Evolutionary conservation across 2,797 vertebrate species (phyloP).

Genomic region (Sebastes reedi): DNA sequence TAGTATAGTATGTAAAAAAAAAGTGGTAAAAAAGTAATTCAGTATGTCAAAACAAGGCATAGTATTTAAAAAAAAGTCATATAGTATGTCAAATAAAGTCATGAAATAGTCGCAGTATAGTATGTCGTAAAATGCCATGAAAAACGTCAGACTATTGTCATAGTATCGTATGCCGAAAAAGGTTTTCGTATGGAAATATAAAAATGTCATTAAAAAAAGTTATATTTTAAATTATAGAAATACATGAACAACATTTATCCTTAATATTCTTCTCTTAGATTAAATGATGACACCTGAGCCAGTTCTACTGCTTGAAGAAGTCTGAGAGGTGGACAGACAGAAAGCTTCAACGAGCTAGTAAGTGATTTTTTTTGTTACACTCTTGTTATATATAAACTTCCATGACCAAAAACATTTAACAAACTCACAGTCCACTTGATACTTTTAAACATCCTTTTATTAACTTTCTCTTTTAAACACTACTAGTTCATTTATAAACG

Average conservation of each 20-base stretch:
- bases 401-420: not conserved
- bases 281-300: not conserved
- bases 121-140: not conserved
- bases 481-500: slow-evolving; percentile 63
- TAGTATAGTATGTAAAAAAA: not conserved
- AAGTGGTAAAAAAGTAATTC: too few species aligned
- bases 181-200: too few species aligned
- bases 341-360: not conserved
- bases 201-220: not conserved
- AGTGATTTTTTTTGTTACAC: not conserved
- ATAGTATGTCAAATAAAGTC: not conserved
- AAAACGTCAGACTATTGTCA: too few species aligned
- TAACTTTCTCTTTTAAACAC: slow-evolving; percentile 61
- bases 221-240: not conserved
- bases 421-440: not conserved
- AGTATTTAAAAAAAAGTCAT: not conserved
- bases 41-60: too few species aligned
- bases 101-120: not conserved
- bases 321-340: not conserved
- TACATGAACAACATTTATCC: not conserved
- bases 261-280: not conserved
- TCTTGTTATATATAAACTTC: not conserved
- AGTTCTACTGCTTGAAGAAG: not conserved
- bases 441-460: slow-evolving; percentile 51
- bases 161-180: too few species aligned